Evolutionary conservation across 1,140 invertebrate species (phyloP).

Genomic region (Zelostemma sp.): DNA sequence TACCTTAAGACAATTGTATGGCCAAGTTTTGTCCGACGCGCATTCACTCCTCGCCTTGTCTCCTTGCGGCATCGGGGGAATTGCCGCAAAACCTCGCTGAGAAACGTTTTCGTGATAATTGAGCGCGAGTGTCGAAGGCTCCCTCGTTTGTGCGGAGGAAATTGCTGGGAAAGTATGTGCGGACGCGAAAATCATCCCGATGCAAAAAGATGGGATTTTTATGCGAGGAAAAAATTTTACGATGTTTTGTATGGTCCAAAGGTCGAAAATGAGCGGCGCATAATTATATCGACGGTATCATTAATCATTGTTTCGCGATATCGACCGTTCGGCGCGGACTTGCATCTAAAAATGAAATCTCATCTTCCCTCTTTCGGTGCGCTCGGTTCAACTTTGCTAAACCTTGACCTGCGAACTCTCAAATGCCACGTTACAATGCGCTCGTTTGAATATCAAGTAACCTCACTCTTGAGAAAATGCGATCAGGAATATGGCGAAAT

Average conservation of each 20-base stretch:
- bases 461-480: too few species aligned
- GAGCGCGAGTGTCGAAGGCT: constrained; percentile 23
- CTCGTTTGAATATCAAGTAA: constrained; percentile 4
- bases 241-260: too few species aligned
- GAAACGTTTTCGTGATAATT: constrained; percentile 22
- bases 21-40: constrained; percentile 18
- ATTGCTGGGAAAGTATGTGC: constrained; percentile 12
- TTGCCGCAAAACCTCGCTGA: constrained; percentile 36
- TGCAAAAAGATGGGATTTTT: too few species aligned
- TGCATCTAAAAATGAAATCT: neutral
- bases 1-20: constrained; percentile 38
- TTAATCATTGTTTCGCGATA: neutral
- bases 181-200: too few species aligned
- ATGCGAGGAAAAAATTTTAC: too few species aligned
- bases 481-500: too few species aligned
- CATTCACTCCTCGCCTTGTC: too few species aligned
- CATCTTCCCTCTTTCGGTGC: neutral
- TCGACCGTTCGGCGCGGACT: neutral
- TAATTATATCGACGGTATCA: constrained; percentile 2
- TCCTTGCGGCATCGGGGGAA: constrained; percentile 11
- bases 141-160: neutral
- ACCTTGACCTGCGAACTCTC: constrained; percentile 11
- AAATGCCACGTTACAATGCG: constrained; percentile 7
- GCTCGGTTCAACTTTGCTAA: neutral
- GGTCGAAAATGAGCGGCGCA: neutral